A percentile compares a stretch with the other conserved stretches of the same genome.
phyloP scores from a whole-genome alignment of 2,113 vertebrate genomes.

The Peucedramus taeniatus region DNA sequence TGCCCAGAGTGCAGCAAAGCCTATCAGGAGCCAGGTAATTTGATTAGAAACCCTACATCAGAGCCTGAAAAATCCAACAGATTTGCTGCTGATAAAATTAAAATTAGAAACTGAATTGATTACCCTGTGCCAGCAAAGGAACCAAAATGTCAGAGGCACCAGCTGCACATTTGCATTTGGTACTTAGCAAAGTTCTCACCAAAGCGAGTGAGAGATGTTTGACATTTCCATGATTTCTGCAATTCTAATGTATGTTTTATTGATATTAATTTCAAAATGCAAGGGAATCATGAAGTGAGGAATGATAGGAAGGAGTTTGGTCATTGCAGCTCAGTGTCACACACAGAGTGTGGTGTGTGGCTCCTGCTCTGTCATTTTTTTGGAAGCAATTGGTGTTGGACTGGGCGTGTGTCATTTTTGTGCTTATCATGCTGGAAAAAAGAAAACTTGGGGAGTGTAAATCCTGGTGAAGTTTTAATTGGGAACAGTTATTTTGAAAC shows the following conservation, averaged over 20 bases:
- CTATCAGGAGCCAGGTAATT: background rate
- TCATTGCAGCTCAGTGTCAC: background rate
- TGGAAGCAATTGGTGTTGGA: rapidly evolving
- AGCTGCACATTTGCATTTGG: slow-evolving; percentile 69
- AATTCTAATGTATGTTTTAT: slow-evolving; percentile 42
- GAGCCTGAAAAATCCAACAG: slow-evolving; percentile 39
- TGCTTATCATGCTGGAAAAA: background rate
- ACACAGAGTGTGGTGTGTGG: rapidly evolving
- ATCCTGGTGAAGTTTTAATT: slow-evolving; percentile 37
- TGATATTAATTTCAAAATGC: slow-evolving; percentile 19
- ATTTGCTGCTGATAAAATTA: slow-evolving; percentile 60
- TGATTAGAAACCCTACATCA: slow-evolving; percentile 41
- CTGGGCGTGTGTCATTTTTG: background rate
- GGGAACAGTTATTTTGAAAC: background rate
- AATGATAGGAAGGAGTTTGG: background rate
- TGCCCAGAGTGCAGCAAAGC: background rate
- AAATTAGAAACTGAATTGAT: slow-evolving; percentile 57
- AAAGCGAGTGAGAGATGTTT: slow-evolving; percentile 49
- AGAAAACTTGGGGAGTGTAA: background rate
- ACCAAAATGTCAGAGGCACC: slow-evolving; percentile 63
- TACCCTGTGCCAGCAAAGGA: slow-evolving; percentile 53
- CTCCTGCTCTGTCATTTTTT: rapidly evolving
- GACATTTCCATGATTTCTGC: slow-evolving; percentile 65
- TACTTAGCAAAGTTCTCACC: slow-evolving; percentile 60
- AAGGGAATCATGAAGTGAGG: background rate